Evolutionary conservation across 2,888 invertebrate genomes (phyloP), one percentile per base, ranked within the genome.

Genomic region (Idaea dimidiata): DNA sequence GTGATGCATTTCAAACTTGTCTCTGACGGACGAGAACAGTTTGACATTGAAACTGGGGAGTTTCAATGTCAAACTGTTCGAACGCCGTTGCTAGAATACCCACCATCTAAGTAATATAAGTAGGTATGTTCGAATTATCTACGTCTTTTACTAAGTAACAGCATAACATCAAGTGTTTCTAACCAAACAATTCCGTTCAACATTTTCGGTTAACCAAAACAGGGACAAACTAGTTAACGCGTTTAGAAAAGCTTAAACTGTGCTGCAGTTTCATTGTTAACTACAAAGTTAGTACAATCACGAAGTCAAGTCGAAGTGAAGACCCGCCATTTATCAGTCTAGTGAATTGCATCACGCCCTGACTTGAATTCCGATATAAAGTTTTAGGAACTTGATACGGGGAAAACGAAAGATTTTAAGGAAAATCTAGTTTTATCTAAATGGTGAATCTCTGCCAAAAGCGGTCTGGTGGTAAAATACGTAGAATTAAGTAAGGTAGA

Each of bases 281-380:
- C 57, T 65, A 62, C 61, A 62, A 63, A 60, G 63, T 63, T 65
- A 62, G 59, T 60, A 65, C 66, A 59, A 63, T 43, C 43, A 43
- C 67, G 58, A 65, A 66, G 63, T 66, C 56, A 59, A 63, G 63
- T 66, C 18, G 53, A 18, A 60, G 62, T 59, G 60, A 68, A 65
- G 66, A 71, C 66, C 66, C 62, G 18, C 66, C 63, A 65, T 70
- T 68, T 68, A 71, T 67, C 66, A 68, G 68, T 62, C 62, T 61
- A 61, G 65, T 59, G 61, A 65, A 64, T 60, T 69, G 68, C 68
- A 68, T 57, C 63, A 31, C 57, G 59, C 57, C 63, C 66, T 67
- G 71, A 66, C 68, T 66, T 60, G 68, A 67, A 66, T 68, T 64
- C 63, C 63, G 58, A 63, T 68, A 67, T 70, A 63, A 66, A 66